phyloP scores from a whole-genome alignment of 1,140 invertebrate species.

The Caenorhabditis remanei region DNA sequence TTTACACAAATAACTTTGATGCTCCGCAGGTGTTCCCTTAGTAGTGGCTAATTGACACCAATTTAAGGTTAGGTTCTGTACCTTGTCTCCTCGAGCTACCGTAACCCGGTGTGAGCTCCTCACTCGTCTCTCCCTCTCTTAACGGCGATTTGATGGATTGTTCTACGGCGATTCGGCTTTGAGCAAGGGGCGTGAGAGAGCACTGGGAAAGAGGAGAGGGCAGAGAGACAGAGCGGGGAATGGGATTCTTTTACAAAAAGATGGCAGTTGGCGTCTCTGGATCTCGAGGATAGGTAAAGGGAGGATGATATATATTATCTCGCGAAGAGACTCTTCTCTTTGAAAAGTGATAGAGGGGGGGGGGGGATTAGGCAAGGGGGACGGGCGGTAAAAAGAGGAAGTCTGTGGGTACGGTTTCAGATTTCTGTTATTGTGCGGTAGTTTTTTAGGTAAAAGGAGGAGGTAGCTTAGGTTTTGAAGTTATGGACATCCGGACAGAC shows the following conservation, averaged over 20 bases:
- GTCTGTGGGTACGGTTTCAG: no score
- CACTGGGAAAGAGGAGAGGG: neutral
- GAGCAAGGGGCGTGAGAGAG: neutral
- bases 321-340: neutral
- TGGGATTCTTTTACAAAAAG: slow-evolving; percentile 18
- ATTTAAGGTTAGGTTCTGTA: neutral
- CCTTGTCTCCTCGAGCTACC: neutral
- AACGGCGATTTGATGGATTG: slow-evolving; percentile 49
- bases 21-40: no score
- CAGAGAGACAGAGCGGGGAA: neutral
- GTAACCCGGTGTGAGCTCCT: neutral
- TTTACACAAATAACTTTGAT: no score
- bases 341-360: neutral
- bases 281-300: no score
- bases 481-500: no score
- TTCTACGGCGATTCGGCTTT: neutral
- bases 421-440: no score
- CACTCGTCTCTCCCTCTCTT: neutral
- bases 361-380: neutral
- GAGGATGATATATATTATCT: neutral
- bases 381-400: no score
- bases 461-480: no score
- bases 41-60: no score
- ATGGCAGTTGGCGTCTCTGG: neutral
- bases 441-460: no score